Evolutionary conservation across 2,797 vertebrate genomes (phyloP), one percentile per base, ranked within the genome.

Genomic region (Characodon lateralis): DNA sequence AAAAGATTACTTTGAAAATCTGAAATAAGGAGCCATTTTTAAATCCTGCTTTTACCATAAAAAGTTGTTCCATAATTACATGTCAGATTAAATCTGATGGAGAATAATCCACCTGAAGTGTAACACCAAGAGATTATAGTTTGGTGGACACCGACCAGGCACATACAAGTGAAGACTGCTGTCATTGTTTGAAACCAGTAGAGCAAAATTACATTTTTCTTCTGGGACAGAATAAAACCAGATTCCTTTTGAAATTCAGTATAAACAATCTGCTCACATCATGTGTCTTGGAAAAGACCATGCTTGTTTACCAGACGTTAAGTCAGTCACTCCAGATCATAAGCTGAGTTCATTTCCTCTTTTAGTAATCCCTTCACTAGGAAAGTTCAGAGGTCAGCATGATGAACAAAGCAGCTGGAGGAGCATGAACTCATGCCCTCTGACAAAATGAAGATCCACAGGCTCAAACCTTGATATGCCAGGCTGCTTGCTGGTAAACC

Each of bases 91-190:
- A 56, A 88, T 86, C 70, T 80, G 76, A 41, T n/a, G 51, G 72
- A 72, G 76, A 84, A 90, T 77, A 78, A 73, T 63, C 71, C 83
- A 75, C 70, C 81, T 79, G 76, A 51, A 76, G 77, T 28, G 31
- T 46, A 28, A 74, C 65, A 39, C 68, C 70, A 84, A 58, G 76
- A 84, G 83, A 87, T 83, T 87, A 43, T 6, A 76, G 24, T 85
- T 10, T 66, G 50, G 78, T 81, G 56, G 72, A 24, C 13, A n/a
- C 41, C 13, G 39, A 69, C 39, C 66, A 5, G 10, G 41, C 20
- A 46, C 41, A 16, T 41, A 41, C 10, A 24, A 55, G 56, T n/a
- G 2, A 10, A 58, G 24, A 14, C 66, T 1, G 41, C 39, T 46
- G 35, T n/a, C 12, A n/a, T 68, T 6, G 22, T 26, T 13, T 41